phyloP scores from a whole-genome alignment of 2,888 invertebrate genomes.

The Pharmacophagus antenor region DNA sequence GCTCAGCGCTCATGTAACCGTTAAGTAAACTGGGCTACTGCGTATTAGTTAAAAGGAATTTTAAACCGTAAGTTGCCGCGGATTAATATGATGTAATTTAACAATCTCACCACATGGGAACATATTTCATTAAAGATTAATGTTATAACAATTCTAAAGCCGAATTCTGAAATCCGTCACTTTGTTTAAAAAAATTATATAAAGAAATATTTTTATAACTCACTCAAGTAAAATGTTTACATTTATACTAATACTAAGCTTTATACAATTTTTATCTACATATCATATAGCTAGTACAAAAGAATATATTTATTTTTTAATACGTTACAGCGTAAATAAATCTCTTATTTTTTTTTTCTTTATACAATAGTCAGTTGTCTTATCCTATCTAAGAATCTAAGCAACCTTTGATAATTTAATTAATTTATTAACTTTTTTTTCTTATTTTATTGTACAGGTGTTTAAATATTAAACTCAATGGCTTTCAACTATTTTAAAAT shows the following conservation, averaged over 20 bases:
- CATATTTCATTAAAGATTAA: neutral
- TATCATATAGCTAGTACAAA: constrained; percentile 21
- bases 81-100: constrained; percentile 9
- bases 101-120: neutral
- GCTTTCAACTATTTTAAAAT: too few relatives aligned
- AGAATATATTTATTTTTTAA: constrained; percentile 21
- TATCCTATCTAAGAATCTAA: too few relatives aligned
- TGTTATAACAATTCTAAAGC: neutral
- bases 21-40: constrained; percentile 32
- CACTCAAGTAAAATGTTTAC: too few relatives aligned
- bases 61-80: constrained; percentile 14
- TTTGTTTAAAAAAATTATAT: neutral
- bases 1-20: constrained; percentile 39
- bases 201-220: too few relatives aligned
- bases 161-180: neutral
- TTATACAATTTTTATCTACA: constrained; percentile 18
- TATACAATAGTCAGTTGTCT: too few relatives aligned
- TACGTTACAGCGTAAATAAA: constrained; percentile 11
- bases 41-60: constrained; percentile 25
- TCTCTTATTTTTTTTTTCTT: too few relatives aligned
- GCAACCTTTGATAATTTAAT: too few relatives aligned
- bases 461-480: too few relatives aligned
- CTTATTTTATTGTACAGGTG: too few relatives aligned
- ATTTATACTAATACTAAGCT: neutral
- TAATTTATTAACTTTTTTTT: too few relatives aligned